Conservation (phyloP, 2,888 invertebrate genomes). For the Rhingia campestris region DNA sequence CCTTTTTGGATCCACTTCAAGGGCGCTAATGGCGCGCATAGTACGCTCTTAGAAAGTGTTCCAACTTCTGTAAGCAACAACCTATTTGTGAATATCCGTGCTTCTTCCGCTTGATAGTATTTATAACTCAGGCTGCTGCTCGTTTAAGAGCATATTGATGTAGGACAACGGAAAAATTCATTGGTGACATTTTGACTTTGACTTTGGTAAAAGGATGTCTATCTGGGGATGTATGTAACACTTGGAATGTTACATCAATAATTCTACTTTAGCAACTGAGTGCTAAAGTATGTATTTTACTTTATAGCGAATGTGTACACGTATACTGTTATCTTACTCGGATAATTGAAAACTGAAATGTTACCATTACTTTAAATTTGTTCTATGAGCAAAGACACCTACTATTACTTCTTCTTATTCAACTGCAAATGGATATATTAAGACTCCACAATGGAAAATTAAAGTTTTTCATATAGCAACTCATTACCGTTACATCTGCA, state of each 20-base stretch:
- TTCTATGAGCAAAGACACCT: too few relatives aligned
- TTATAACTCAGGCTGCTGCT: background rate
- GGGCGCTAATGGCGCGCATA: slow-evolving; percentile 36
- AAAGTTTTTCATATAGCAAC: too few relatives aligned
- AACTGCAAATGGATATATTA: too few relatives aligned
- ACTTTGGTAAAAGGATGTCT: slow-evolving; percentile 21
- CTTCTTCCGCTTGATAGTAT: background rate
- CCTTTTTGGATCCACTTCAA: slow-evolving; percentile 16
- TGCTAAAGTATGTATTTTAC: too few relatives aligned
- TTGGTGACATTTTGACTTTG: slow-evolving; percentile 59
- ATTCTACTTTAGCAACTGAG: too few relatives aligned
- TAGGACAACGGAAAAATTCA: slow-evolving; percentile 26
- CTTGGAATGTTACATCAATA: background rate
- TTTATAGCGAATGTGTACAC: too few relatives aligned
- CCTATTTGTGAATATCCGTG: slow-evolving; percentile 41
- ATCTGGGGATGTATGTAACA: slow-evolving; percentile 2
- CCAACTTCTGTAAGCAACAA: background rate
- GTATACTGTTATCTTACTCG: too few relatives aligned
- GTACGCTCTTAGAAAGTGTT: slow-evolving; percentile 2
- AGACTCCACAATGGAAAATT: too few relatives aligned
- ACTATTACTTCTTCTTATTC: too few relatives aligned
- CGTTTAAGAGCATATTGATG: slow-evolving; percentile 24
- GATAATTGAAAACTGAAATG: too few relatives aligned
- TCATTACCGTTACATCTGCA: too few relatives aligned
- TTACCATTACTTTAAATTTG: too few relatives aligned